Percentiles rank a stretch among this genome's conserved stretches.
Conservation (phyloP, 2,797 vertebrate genomes). For the Erethizon dorsatum region DNA sequence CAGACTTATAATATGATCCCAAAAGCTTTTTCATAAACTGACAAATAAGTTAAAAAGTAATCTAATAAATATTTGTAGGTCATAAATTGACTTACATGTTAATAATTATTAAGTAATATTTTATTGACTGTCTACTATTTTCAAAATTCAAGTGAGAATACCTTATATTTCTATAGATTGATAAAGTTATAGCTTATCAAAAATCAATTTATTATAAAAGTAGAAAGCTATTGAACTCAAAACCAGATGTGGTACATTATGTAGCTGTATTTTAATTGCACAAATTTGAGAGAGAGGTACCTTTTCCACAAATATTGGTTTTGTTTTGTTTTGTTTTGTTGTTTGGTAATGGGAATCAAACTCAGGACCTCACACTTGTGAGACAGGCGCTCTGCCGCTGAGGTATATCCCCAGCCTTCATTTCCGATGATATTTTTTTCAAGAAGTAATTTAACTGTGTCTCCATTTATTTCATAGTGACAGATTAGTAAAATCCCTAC, state of each 20-base stretch:
- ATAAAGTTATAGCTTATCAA: slow-evolving; percentile 81
- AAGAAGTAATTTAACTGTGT: slow-evolving; percentile 9
- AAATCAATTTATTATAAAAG: slow-evolving; percentile 79
- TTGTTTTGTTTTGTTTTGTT: too few relatives aligned
- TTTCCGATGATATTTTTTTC: slow-evolving; percentile 39
- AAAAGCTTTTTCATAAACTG: slow-evolving; percentile 75
- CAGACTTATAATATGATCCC: slow-evolving; percentile 38
- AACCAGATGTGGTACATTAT: slow-evolving; percentile 68
- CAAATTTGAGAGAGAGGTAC: neutral
- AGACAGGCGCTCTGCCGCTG: too few relatives aligned
- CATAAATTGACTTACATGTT: slow-evolving; percentile 84
- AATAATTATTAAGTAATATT: slow-evolving; percentile 85
- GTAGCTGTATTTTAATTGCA: slow-evolving; percentile 66
- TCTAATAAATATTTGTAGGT: slow-evolving; percentile 83
- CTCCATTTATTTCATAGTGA: neutral
- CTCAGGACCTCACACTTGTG: too few relatives aligned
- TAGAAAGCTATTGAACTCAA: slow-evolving; percentile 48
- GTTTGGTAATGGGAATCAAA: too few relatives aligned
- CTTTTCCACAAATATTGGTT: slow-evolving; percentile 1
- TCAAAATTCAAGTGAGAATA: slow-evolving; percentile 82
- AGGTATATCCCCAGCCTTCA: too few relatives aligned
- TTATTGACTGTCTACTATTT: slow-evolving; percentile 80
- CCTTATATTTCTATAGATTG: slow-evolving; percentile 80
- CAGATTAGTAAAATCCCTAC: neutral
- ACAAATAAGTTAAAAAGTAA: slow-evolving; percentile 77